A percentile compares a stretch with the other conserved stretches of the same genome.
These are phyloP conservation scores for Heliornis fulica DNA, from an alignment of 2,113 vertebrate genomes.

Conservation along the genomic window DNA sequence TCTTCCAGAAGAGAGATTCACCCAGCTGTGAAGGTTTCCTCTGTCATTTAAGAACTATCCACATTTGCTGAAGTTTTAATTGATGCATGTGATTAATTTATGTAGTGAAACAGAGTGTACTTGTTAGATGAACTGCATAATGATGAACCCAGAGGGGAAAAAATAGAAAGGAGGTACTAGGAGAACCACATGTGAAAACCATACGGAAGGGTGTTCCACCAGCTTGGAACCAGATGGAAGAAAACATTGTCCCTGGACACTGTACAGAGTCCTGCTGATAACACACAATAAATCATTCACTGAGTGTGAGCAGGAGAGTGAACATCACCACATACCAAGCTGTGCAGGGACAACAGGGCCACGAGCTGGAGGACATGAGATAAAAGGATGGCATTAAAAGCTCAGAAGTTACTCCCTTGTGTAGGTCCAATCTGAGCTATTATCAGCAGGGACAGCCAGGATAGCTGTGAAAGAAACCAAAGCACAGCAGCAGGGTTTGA, in stretches of 20 bases:
- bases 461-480: not conserved
- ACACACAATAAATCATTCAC: constrained; percentile 68
- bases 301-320: constrained; percentile 51
- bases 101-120: constrained; percentile 11
- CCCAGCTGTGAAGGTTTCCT: not conserved
- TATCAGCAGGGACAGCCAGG: not conserved
- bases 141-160: not conserved
- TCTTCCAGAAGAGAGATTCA: not conserved
- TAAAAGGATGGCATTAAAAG: constrained; percentile 32
- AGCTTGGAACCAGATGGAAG: constrained; percentile 66
- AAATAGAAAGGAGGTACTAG: not conserved
- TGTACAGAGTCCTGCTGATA: constrained; percentile 67
- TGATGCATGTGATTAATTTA: constrained; percentile 13
- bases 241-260: constrained; percentile 63
- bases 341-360: constrained; percentile 36
- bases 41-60: not conserved
- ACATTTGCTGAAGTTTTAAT: constrained; percentile 24
- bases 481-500: not conserved
- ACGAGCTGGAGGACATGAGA: constrained; percentile 28
- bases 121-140: not conserved
- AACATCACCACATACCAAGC: constrained; percentile 51
- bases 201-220: constrained; percentile 59
- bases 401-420: constrained; percentile 27
- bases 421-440: constrained; percentile 13
- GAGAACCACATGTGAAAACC: constrained; percentile 50